These are phyloP conservation scores for Orbicella faveolata DNA, from an alignment of 64 coral and sea anemone genomes.

Conservation along the genomic window DNA sequence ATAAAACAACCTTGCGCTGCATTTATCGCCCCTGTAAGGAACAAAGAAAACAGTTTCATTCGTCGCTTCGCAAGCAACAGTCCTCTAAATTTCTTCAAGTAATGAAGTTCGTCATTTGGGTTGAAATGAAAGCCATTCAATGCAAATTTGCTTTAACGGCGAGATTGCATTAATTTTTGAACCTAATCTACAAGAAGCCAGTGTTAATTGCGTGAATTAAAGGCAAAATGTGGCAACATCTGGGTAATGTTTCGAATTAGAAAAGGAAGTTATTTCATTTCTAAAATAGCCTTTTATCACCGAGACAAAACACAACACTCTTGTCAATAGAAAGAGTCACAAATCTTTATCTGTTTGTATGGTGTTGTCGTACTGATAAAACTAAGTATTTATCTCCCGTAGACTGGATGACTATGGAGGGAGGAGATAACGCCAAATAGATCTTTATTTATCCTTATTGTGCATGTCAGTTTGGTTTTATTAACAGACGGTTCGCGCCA, in stretches of 20 bases:
- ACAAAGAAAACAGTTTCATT: neutral
- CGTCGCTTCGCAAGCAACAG: neutral
- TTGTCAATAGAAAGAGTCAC: neutral
- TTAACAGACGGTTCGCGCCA: too few relatives aligned
- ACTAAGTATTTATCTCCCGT: neutral
- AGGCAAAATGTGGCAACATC: neutral
- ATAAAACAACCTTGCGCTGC: neutral
- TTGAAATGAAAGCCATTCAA: neutral
- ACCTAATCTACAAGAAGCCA: constrained; percentile 11
- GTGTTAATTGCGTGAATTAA: neutral
- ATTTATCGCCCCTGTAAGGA: neutral
- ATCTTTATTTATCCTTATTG: too few relatives aligned
- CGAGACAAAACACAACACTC: neutral
- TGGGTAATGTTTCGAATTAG: neutral
- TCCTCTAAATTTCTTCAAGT: neutral
- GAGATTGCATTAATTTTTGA: neutral
- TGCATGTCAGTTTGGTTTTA: too few relatives aligned
- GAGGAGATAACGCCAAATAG: neutral
- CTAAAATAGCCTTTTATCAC: neutral
- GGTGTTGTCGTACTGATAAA: neutral
- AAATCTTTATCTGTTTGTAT: neutral
- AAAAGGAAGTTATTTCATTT: neutral
- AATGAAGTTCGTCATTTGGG: neutral
- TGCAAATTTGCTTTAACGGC: too few relatives aligned
- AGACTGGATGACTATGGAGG: neutral